phyloP scores from a whole-genome alignment of 2,113 vertebrate genomes.

The Sigmodon hispidus region DNA sequence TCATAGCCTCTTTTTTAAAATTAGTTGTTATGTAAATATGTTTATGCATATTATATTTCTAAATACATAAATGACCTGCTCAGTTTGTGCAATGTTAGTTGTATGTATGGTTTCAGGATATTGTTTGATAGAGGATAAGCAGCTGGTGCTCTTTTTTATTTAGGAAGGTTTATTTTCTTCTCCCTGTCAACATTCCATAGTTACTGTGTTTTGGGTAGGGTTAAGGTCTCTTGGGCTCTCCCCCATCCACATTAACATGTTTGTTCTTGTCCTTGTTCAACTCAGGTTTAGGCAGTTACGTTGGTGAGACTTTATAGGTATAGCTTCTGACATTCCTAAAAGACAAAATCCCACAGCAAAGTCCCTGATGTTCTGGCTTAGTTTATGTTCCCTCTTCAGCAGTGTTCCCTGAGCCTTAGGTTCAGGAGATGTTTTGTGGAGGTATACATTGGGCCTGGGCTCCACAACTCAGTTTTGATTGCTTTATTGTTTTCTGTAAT shows the following conservation, averaged over 20 bases:
- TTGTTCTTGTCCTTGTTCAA: not conserved
- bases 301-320: not conserved
- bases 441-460: not conserved
- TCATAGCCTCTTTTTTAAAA: not conserved
- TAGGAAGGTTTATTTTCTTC: not conserved
- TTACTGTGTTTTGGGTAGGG: not conserved
- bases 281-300: not conserved
- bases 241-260: not conserved
- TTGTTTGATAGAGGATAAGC: not conserved
- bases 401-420: not conserved
- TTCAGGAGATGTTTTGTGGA: not conserved
- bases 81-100: not conserved
- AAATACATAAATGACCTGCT: not conserved
- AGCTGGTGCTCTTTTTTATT: not conserved
- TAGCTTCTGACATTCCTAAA: not conserved
- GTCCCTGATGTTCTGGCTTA: not conserved
- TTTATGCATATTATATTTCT: not conserved
- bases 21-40: not conserved
- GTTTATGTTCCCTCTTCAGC: not conserved
- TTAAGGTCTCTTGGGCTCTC: not conserved
- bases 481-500: not conserved
- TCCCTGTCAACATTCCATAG: not conserved
- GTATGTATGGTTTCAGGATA: not conserved
- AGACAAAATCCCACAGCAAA: not conserved
- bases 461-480: not conserved